Conservation (phyloP, 2,888 invertebrate species). For the Timandra comae region DNA sequence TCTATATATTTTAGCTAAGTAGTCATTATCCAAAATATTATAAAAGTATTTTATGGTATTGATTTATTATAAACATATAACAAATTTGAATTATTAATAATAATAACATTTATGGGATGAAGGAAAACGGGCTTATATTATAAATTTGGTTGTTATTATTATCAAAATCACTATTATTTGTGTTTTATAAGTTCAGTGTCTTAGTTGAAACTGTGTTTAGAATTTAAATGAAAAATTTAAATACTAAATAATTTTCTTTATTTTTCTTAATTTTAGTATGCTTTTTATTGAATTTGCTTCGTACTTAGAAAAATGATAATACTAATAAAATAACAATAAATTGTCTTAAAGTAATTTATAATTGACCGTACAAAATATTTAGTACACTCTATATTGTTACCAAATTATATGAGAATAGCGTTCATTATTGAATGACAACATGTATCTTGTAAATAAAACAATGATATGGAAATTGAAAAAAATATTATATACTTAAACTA, state of each 20-base stretch:
- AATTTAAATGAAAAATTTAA: conserved; percentile 28
- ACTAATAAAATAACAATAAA: conserved; percentile 20
- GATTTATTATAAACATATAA: conserved; percentile 20
- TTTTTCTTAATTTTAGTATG: conserved; percentile 30
- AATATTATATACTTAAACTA: background rate
- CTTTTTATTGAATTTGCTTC: conserved; percentile 52
- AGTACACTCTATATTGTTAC: conserved; percentile 33
- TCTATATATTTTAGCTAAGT: conserved; percentile 32
- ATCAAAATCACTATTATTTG: conserved; percentile 26
- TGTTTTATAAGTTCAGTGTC: conserved; percentile 34
- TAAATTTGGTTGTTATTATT: conserved; percentile 26
- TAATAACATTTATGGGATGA: conserved; percentile 27
- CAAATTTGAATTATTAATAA: conserved; percentile 23
- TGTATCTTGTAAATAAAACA: conserved; percentile 56
- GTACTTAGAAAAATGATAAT: conserved; percentile 48
- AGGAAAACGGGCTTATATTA: conserved; percentile 32
- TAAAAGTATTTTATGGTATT: conserved; percentile 29
- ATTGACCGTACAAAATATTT: conserved; percentile 36
- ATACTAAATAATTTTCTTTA: conserved; percentile 22
- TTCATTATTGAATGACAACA: conserved; percentile 28
- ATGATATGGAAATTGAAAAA: background rate
- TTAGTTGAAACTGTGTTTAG: conserved; percentile 37
- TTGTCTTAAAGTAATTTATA: conserved; percentile 28
- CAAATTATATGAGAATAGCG: conserved; percentile 30
- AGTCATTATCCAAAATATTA: conserved; percentile 51